Evolutionary conservation across 2,113 vertebrate species (phyloP), one percentile per base, ranked within the genome.

Genomic region (Telmatochromis sp.): DNA sequence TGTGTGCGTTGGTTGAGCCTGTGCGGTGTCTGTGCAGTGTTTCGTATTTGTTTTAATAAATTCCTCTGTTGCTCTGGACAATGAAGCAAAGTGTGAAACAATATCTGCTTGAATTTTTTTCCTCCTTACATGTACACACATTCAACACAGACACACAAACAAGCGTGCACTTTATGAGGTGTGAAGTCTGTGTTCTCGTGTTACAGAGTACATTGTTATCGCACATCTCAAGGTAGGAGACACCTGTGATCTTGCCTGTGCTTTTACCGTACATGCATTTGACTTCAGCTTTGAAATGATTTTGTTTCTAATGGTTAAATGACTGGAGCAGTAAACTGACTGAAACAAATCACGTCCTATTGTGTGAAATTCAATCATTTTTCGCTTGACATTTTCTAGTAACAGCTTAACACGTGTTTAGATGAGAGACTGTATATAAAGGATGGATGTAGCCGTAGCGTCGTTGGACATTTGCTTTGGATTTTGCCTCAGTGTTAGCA

Each of bases 181-280:
- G 86, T 83, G 82, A 86, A 81, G 83, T 82, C 86, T 91, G 86
- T 75, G 86, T 80, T 89, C 90, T 91, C 63, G 5, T 88, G 88
- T 91, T 91, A 78, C 85, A 82, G 78, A 73, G 80, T 47, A 83
- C 88, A 75, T 80, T 86, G 81, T 88, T 54, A 88, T 75, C 42
- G 54, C 88, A 80, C 45, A 81, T 86, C 78, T 45, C 15, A 55
- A 54, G 86, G 84, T 75, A 80, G 83, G 19, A 55, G 71, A 68
- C 90, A 89, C 83, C 87, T 84, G 89, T 91, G 83, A 23, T 26
- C 35, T 60, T 65, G 19, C 26, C 21, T 28, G 42, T 26, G 15
- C 45, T 13, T 71, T 42, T 45, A 31, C 13, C 21, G 3, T 75
- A 5, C 3, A 9, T 8, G 40, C 21, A 7, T 58, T 40, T 73